Percentiles rank a stretch among this genome's conserved stretches.
phyloP scores from a whole-genome alignment of 2,888 invertebrate genomes.

The Isotomurus palustris region DNA sequence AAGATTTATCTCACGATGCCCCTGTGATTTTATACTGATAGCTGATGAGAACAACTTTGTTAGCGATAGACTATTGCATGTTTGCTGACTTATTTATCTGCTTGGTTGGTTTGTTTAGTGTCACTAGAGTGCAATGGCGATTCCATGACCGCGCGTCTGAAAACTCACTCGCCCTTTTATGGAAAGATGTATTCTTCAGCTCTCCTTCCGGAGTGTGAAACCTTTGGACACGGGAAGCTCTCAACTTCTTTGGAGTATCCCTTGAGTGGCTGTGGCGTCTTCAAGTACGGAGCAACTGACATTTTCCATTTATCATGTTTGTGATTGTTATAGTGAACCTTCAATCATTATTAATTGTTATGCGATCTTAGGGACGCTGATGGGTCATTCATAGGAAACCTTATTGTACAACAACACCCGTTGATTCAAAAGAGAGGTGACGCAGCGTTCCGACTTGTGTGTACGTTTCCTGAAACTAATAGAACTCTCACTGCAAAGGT shows the following conservation, averaged over 20 bases:
- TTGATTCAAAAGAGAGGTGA: conserved; percentile 45
- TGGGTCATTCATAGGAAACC: conserved; percentile 43
- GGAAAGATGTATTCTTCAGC: conserved; percentile 43
- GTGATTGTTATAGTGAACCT: neutral
- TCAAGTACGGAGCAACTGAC: conserved; percentile 31
- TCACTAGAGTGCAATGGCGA: conserved; percentile 43
- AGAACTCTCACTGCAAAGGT: conserved; percentile 40
- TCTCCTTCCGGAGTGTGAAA: conserved; percentile 39
- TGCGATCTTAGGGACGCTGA: conserved; percentile 31
- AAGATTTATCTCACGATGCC: neutral
- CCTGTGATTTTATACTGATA: neutral
- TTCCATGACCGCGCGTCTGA: conserved; percentile 41
- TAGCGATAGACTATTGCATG: neutral
- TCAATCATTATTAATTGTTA: neutral
- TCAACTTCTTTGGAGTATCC: conserved; percentile 40
- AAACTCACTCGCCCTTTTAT: conserved; percentile 44
- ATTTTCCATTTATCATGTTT: neutral
- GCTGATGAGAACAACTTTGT: neutral
- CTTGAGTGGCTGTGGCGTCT: conserved; percentile 41
- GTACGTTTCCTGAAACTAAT: conserved; percentile 43
- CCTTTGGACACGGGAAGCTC: conserved; percentile 43
- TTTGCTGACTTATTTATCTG: neutral
- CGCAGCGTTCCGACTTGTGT: conserved; percentile 44
- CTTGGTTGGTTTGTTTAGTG: conserved; percentile 22
- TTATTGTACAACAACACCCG: conserved; percentile 45